Evolutionary conservation across 2,797 vertebrate species (phyloP), one percentile per base, ranked within the genome.

Genomic region (Helostoma temminkii): DNA sequence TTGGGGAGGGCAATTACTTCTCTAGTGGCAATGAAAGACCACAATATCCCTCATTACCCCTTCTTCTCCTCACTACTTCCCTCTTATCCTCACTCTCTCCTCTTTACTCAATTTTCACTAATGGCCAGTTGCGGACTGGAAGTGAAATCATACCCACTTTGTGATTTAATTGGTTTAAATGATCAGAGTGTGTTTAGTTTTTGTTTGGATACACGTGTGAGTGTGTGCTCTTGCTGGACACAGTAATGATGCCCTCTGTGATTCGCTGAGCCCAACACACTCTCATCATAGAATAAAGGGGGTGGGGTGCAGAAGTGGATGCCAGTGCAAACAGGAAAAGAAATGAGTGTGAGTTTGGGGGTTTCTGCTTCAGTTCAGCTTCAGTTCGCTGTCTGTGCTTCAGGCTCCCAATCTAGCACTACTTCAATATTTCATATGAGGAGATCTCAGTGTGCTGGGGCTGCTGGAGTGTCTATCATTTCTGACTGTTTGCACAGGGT

Each of bases 341-440:
- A 87, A 87, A 88, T 59, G 53, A 80, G 53, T 3, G 2, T 1
- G 25, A 83, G 71, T 74, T 62, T 19, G 15, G 68, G 66, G 48
- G 70, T 81, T 85, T 80, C 63, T 71, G 50, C 76, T 79, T 71
- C 36, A 21, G 48, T 68, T 71, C 36, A 61, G 50, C 76, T 79
- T 71, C 36, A 21, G 48, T 68, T 71, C 36, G 63, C 66, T 66
- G 36, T 68, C 69, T 34, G 50, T 47, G 79, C 88, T 89, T 66
- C 84, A 78, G 77, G 85, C 86, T 83, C 66, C 69, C 59, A 87
- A 84, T 74, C 67, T 74, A 72, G 26, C 37, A 68, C 63, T 37
- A 64, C 81, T 82, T 92, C 85, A 93, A 93, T 92, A 93, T 94
- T 93, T 94, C 80, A 94, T 87, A 79, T 19, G 59, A 69, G 48